phyloP scores from a whole-genome alignment of 2,113 vertebrate species.

The Origma solitaria region DNA sequence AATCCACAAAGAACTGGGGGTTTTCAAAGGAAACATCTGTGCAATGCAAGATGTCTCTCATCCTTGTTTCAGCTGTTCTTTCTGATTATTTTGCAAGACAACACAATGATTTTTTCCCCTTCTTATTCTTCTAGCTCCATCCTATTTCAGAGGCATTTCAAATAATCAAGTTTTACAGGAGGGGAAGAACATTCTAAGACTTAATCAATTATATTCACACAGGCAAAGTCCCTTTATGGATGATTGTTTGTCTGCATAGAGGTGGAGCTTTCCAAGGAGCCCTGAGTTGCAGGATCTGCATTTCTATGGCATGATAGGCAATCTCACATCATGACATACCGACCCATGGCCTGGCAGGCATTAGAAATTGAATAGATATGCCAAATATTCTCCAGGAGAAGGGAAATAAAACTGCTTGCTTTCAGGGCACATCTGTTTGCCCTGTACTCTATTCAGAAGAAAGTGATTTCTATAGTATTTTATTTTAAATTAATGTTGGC shows the following conservation, averaged over 20 bases:
- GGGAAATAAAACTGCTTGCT: background rate
- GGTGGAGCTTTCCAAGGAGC: background rate
- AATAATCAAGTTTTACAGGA: background rate
- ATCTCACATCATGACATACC: background rate
- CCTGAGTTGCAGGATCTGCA: background rate
- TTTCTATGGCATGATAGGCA: background rate
- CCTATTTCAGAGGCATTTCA: background rate
- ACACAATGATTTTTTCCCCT: accelerated
- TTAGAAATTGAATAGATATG: background rate
- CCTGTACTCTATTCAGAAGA: background rate
- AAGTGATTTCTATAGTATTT: background rate
- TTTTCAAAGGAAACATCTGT: background rate
- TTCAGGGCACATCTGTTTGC: background rate
- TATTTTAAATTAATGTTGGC: background rate
- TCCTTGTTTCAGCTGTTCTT: background rate
- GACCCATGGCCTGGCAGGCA: background rate
- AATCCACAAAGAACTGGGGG: background rate
- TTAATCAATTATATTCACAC: background rate
- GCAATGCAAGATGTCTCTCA: background rate
- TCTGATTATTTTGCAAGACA: background rate
- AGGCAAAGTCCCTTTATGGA: background rate
- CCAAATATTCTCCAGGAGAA: background rate
- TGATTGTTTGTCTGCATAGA: background rate
- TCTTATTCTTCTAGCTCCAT: accelerated
- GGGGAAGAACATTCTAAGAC: background rate